Evolutionary conservation across 2,888 invertebrate species (phyloP).

Genomic region (Drosophila emarginata): DNA sequence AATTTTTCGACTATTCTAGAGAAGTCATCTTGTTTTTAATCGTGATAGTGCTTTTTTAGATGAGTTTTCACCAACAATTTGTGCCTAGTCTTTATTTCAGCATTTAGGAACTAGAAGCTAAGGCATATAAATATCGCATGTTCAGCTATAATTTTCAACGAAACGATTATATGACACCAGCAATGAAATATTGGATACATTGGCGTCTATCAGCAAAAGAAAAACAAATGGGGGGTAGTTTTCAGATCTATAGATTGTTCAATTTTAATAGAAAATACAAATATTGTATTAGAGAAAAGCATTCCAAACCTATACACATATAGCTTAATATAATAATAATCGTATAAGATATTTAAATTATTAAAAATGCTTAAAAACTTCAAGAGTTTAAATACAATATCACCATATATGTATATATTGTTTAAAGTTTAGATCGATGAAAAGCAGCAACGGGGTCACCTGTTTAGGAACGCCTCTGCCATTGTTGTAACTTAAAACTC

Average conservation of each 20-base stretch:
- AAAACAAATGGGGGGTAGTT: conserved; percentile 4
- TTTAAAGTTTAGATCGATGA: too few species aligned
- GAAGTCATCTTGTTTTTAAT: background rate
- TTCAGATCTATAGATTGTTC: background rate
- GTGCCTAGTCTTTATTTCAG: conserved; percentile 22
- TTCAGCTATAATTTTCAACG: conserved; percentile 53
- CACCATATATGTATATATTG: too few species aligned
- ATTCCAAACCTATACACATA: too few species aligned
- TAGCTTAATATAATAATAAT: too few species aligned
- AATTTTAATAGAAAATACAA: too few species aligned
- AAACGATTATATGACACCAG: conserved; percentile 57
- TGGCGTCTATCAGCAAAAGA: conserved; percentile 9
- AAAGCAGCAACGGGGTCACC: background rate
- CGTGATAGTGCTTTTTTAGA: conserved; percentile 1
- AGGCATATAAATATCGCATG: conserved; percentile 51
- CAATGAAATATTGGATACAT: conserved; percentile 26
- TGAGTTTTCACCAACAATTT: background rate
- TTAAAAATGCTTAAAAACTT: too few species aligned
- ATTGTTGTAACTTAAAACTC: conserved; percentile 40
- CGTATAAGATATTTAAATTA: too few species aligned
- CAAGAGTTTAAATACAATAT: too few species aligned
- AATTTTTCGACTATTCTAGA: too few species aligned
- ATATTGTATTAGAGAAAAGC: too few species aligned
- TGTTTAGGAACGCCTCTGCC: conserved; percentile 22
- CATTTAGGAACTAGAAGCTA: conserved; percentile 19